Base-by-base conservation (phyloP, 1,140 invertebrate species). In the Drosophila seguyi region DNA sequence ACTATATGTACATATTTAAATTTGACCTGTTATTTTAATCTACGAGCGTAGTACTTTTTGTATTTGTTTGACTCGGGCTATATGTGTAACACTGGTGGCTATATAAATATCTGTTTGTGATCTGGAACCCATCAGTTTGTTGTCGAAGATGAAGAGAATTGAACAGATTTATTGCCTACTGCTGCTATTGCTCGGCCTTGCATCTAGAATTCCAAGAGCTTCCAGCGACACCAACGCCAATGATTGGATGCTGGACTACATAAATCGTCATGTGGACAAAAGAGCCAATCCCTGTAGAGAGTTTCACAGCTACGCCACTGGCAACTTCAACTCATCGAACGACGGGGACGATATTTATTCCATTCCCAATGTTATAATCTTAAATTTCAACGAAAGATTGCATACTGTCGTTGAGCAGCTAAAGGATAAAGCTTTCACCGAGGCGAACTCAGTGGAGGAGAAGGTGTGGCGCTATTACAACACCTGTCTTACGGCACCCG, bases 401-500 rank as follows among this genome's bases (percentile, higher is more conserved):
- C 29, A 53, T 13, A 2, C 16, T 4, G 0, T 60, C 3, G n/a
- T 60, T 2, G 29, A 53, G 18, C 16, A 34, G 2, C 29, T 60
- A 0, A 25, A 53, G 29, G 45, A 55, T 14, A 11, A 34, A 18
- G 45, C 22, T 18, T 60, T 60, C 45, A 53, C 31, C 11, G 53
- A 63, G 20, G 38, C 18, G 0, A 25, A 27, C 27, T 42, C 53
- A 14, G 61, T 63, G 38, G 61, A 63, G 34, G 53, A 41, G 14
- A 58, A 63, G 38, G 61, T 63, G 20, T 63, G 53, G 61, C 53
- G 25, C 13, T 63, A 41, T 27, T 63, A 59, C 29, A 22, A 63
- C 14, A 63, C 53, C 29, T 63, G 61, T 13, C 61, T 58, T 4
- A 63, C 25, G 27, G 52, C 61, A 4, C 20, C 61, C 5, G 29